Evolutionary conservation across 2,888 invertebrate genomes (phyloP), one percentile per base, ranked within the genome.

Genomic region (Anaspis maculata): DNA sequence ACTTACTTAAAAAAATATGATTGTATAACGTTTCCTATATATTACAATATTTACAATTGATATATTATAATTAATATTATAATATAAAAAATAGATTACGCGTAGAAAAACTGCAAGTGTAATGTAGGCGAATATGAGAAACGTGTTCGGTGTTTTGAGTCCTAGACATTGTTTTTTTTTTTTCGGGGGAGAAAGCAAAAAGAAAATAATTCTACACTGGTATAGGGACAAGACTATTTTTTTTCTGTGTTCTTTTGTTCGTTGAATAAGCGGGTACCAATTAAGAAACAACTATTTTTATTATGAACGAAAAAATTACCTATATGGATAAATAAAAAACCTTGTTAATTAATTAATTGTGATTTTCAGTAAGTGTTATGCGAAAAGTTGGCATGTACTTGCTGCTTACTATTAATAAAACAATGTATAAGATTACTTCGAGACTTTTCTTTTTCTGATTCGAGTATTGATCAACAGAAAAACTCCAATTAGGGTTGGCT

Each of bases 221-320:
- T 44, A 51, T 50, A 47, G 52, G 34, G 49, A 45, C 34, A 39
- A n/a, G n/a, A n/a, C n/a, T n/a, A n/a, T n/a, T n/a, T n/a, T n/a
- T n/a, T n/a, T n/a, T n/a, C n/a, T n/a, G n/a, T n/a, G n/a, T n/a
- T n/a, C n/a, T n/a, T n/a, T n/a, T n/a, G n/a, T n/a, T n/a, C 44
- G 43, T 39, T 46, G 34, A 41, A 37, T 54, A 54, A 52, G 56
- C 51, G 55, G 54, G 54, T 57, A 57, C 56, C 54, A 55, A 57
- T 46, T 52, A 45, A 54, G 46, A 55, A 49, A 49, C 37, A 47
- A 54, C 54, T 57, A 57, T 59, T 61, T 61, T 62, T 61, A 55
- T 55, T 58, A 59, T 39, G 13, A 22, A 38, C 48, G 44, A 50
- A 51, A n/a, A n/a, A n/a, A n/a, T n/a, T n/a, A n/a, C n/a, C n/a